These are phyloP conservation scores for Blastobasis adustella DNA, from an alignment of 2,888 invertebrate species.

Conservation along the genomic window DNA sequence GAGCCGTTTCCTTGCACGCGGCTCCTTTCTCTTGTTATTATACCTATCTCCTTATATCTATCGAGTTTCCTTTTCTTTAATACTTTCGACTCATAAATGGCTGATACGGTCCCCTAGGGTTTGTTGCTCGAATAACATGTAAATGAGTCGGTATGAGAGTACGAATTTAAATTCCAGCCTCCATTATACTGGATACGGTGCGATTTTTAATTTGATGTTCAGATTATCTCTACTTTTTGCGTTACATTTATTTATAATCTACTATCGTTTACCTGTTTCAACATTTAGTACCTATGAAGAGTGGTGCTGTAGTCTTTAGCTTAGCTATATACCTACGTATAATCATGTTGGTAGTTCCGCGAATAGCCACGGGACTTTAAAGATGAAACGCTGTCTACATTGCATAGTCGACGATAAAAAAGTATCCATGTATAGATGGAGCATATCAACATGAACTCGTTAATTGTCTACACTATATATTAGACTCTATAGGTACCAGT, in stretches of 20 bases:
- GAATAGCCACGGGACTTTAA: too few species aligned
- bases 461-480: not conserved
- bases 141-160: slow-evolving; percentile 60
- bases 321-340: too few species aligned
- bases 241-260: too few species aligned
- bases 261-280: too few species aligned
- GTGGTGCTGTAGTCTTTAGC: too few species aligned
- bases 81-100: slow-evolving; percentile 73
- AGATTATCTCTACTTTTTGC: not conserved
- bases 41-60: slow-evolving; percentile 65
- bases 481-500: slow-evolving; percentile 2
- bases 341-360: too few species aligned
- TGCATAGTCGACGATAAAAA: not conserved
- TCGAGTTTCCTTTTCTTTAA: slow-evolving; percentile 71
- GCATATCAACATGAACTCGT: slow-evolving; percentile 4
- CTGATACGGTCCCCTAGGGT: slow-evolving; percentile 71
- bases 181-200: slow-evolving; percentile 1
- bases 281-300: too few species aligned
- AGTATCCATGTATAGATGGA: not conserved
- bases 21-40: slow-evolving; percentile 66
- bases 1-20: slow-evolving; percentile 67
- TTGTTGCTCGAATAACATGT: slow-evolving; percentile 70
- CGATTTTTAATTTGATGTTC: slow-evolving; percentile 3
- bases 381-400: too few species aligned
- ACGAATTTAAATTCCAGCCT: slow-evolving; percentile 50